Evolutionary conservation across 2,113 vertebrate species (phyloP).

Genomic region (Nothoprocta perdicaria): DNA sequence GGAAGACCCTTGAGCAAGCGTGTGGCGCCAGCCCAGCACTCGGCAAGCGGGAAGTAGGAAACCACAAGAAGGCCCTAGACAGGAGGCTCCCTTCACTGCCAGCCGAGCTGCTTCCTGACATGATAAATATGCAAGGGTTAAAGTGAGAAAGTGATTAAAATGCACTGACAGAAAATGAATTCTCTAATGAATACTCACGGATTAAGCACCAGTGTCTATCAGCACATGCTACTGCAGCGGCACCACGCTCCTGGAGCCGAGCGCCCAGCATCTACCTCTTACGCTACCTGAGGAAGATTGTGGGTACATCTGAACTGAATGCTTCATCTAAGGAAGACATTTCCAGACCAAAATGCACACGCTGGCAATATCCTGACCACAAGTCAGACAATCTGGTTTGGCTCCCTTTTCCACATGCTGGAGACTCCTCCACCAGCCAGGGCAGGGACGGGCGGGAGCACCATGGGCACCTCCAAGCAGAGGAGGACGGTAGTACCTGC

Average conservation of each 20-base stretch:
- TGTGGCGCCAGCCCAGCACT: neutral
- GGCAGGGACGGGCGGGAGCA: neutral
- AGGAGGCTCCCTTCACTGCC: neutral
- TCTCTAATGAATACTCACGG: neutral
- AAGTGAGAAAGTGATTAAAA: constrained; percentile 37
- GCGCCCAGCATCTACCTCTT: neutral
- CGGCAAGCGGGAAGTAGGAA: neutral
- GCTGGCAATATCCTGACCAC: constrained; percentile 12
- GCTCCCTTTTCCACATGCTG: neutral
- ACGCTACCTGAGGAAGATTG: neutral
- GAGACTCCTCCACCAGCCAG: constrained; percentile 22
- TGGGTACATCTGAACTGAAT: neutral
- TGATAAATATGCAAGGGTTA: constrained; percentile 29
- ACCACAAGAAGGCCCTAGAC: constrained; percentile 16
- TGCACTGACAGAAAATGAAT: neutral
- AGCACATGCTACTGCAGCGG: neutral
- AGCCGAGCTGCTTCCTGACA: constrained; percentile 21
- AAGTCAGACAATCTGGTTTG: constrained; percentile 27
- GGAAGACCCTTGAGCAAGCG: constrained; percentile 3
- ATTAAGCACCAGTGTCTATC: constrained; percentile 23
- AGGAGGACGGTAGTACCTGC: neutral
- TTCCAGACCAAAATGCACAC: constrained; percentile 21
- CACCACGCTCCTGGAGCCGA: constrained; percentile 4
- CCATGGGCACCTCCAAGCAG: neutral
- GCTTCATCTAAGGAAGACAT: neutral